Conservation (phyloP, 2,797 vertebrate species). For the Holocentrus rufus region DNA sequence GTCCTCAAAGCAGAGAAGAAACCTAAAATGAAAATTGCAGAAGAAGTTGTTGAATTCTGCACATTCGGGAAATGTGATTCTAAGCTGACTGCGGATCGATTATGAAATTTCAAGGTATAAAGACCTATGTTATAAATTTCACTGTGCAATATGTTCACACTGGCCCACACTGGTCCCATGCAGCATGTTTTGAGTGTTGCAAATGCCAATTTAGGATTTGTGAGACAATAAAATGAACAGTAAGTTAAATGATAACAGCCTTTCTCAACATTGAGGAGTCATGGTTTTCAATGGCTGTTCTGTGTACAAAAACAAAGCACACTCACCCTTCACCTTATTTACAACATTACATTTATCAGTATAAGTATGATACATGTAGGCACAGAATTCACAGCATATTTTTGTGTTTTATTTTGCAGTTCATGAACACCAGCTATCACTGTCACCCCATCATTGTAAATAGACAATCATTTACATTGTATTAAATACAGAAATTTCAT, state of each 20-base stretch:
- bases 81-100: neutral
- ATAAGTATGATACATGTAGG: slow-evolving; percentile 43
- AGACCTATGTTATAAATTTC: neutral
- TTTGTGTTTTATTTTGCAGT: slow-evolving; percentile 34
- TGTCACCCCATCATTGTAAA: slow-evolving; percentile 15
- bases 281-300: slow-evolving; percentile 16
- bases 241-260: neutral
- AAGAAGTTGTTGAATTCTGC: neutral
- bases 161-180: neutral
- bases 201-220: neutral
- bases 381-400: slow-evolving; percentile 49
- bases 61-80: slow-evolving; percentile 1
- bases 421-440: slow-evolving; percentile 23
- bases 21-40: slow-evolving; percentile 29
- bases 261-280: slow-evolving; percentile 24
- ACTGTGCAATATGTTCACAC: neutral
- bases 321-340: slow-evolving; percentile 33
- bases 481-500: slow-evolving; percentile 33
- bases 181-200: neutral
- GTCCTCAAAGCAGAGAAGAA: slow-evolving; percentile 33
- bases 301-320: slow-evolving; percentile 33
- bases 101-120: too few relatives aligned
- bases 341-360: slow-evolving; percentile 16
- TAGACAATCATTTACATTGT: slow-evolving; percentile 33
- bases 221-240: slow-evolving; percentile 10